Conservation (phyloP, 2,888 invertebrate genomes). For the Andrena marginata region DNA sequence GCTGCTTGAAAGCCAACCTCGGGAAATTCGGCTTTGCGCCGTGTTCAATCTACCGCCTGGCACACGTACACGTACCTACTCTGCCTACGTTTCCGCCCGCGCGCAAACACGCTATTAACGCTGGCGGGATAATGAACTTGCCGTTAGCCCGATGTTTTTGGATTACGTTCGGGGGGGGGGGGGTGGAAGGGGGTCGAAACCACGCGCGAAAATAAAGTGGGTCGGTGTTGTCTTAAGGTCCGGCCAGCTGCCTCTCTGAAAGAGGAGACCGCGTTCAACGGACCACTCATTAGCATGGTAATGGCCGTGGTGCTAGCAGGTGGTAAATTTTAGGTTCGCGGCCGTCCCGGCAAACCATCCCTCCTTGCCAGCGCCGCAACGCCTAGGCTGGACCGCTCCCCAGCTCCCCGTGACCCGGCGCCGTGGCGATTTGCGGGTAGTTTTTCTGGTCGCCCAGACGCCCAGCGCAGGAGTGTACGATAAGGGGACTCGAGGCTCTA, state of each 20-base stretch:
- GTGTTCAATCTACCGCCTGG: slow-evolving; percentile 32
- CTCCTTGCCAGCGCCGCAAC: slow-evolving; percentile 12
- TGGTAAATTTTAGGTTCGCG: slow-evolving; percentile 51
- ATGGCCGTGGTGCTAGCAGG: slow-evolving; percentile 38
- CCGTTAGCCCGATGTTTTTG: slow-evolving; percentile 52
- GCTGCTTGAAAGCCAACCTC: slow-evolving; percentile 54
- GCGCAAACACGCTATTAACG: slow-evolving; percentile 48
- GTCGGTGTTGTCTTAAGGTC: slow-evolving; percentile 48
- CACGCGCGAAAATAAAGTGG: slow-evolving; percentile 23
- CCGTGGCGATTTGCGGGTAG: too few relatives aligned
- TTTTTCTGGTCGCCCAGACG: too few relatives aligned
- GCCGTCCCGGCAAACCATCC: slow-evolving; percentile 19
- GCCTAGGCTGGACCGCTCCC: neutral
- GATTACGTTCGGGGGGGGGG: slow-evolving; percentile 30
- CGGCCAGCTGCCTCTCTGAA: slow-evolving; percentile 4
- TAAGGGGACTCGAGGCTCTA: too few relatives aligned
- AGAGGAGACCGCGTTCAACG: slow-evolving; percentile 12
- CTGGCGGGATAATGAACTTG: slow-evolving; percentile 61
- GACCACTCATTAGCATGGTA: slow-evolving; percentile 58
- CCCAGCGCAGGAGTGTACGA: too few relatives aligned
- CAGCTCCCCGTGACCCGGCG: neutral
- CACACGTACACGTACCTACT: neutral
- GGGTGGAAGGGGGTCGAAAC: too few relatives aligned
- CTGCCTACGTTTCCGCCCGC: too few relatives aligned
- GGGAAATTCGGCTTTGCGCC: slow-evolving; percentile 56